phyloP scores from a whole-genome alignment of 2,888 invertebrate species.

The Sesia apiformis region DNA sequence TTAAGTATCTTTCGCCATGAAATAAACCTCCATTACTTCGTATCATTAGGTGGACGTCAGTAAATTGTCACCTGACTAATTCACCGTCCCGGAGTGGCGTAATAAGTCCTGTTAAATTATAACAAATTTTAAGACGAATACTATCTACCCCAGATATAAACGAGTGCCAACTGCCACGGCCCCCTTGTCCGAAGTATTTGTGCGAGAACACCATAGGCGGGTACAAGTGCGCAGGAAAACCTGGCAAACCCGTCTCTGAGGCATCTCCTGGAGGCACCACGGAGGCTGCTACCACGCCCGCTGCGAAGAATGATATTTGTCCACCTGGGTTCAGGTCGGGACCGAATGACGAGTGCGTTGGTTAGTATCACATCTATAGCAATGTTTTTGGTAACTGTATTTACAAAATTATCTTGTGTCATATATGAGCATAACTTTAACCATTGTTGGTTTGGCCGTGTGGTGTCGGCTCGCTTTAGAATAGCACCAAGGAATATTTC shows the following conservation, averaged over 20 bases:
- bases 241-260: conserved; percentile 52
- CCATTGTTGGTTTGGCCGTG: no score
- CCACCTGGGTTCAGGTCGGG: conserved; percentile 74
- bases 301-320: conserved; percentile 56
- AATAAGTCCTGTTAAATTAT: no score
- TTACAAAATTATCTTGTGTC: no score
- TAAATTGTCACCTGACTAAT: no score
- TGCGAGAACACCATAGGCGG: conserved; percentile 70
- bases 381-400: no score
- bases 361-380: conserved; percentile 27
- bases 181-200: conserved; percentile 62
- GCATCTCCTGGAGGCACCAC: conserved; percentile 28
- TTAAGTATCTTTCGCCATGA: no score
- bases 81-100: no score
- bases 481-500: no score
- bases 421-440: no score
- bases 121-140: background rate
- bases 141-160: conserved; percentile 79
- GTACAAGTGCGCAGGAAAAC: conserved; percentile 60
- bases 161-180: conserved; percentile 79
- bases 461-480: no score
- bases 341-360: conserved; percentile 61
- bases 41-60: no score
- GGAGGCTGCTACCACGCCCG: conserved; percentile 17
- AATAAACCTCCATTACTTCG: no score